Evolutionary conservation across 1,140 invertebrate genomes (phyloP), one percentile per base, ranked within the genome.

Genomic region (Macrosteles quadrilineatus): DNA sequence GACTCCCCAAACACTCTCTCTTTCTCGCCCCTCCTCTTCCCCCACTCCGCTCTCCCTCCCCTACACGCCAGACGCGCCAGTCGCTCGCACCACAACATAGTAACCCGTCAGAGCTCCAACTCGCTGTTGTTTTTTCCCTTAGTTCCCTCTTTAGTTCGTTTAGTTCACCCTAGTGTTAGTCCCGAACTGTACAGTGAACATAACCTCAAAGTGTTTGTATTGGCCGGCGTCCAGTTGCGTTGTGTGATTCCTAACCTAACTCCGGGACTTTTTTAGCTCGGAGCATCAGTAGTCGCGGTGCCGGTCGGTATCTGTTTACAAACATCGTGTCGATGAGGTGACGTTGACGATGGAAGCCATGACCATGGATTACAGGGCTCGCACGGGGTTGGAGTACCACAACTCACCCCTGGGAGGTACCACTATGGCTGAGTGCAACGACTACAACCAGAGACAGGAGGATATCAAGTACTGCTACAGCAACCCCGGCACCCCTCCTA

Each of bases 361-460:
- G 40, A 57, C 47, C 25, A 57, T 67, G 40, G 70, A 71, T 50
- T 71, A 71, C 70, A 47, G 70, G 70, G 70, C 64, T 29, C 64
- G 70, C 17, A 19, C 64, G 23, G 70, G 70, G n/a, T 55, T 72
- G 55, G 72, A 75, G 68, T 75, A 72, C 70, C 74, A 73, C 55
- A 71, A 73, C 68, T 75, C 74, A n/a, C 74, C 74, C 47, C 74
- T 75, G 25, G 74, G 72, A 14, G 71, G 64, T 21, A 73, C 72
- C 19, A 69, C 68, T 25, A 75, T 75, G 72, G 74, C 72, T 21
- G 70, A 71, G 50, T 67, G 70, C 59, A 62, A 63, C 59, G 67
- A 73, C 63, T 68, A 53, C 32, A 64, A 65, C 2, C 69, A 71
- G 12, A 69, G 68, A 17, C 64, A 71, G 11, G 65, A 74, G 45